These are phyloP conservation scores for Pitta sordida DNA, from an alignment of 2,113 vertebrate species.

Conservation along the genomic window DNA sequence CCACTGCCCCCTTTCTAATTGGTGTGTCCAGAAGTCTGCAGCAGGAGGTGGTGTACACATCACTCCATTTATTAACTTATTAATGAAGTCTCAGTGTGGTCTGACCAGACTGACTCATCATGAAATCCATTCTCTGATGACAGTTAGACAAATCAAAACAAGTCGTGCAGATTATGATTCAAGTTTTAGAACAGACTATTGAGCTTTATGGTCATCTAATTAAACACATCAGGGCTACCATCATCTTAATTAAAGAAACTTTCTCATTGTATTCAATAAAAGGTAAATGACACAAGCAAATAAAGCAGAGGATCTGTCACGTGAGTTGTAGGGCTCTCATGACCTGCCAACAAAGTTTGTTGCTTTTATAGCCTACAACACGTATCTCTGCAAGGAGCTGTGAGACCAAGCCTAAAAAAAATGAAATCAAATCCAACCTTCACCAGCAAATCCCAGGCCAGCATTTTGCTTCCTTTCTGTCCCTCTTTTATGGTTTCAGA, in stretches of 20 bases:
- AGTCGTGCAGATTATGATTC: slow-evolving; percentile 11
- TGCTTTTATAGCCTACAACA: neutral
- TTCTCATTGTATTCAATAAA: neutral
- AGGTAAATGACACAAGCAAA: neutral
- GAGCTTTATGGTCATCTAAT: slow-evolving; percentile 20
- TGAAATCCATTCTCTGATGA: slow-evolving; percentile 12
- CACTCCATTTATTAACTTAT: neutral
- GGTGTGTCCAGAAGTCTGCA: neutral
- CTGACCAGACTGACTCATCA: slow-evolving; percentile 26
- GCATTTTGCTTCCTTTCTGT: neutral
- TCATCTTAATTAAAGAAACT: slow-evolving; percentile 33
- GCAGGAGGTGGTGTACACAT: neutral
- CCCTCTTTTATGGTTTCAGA: neutral
- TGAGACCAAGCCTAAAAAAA: neutral
- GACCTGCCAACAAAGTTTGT: neutral
- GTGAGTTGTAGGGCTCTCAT: neutral
- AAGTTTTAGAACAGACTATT: neutral
- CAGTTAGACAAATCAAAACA: slow-evolving; percentile 43
- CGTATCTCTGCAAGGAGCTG: neutral
- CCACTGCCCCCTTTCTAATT: neutral
- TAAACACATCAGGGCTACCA: slow-evolving; percentile 26
- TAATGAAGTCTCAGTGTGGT: neutral
- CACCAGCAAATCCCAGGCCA: neutral
- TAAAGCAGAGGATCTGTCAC: neutral
- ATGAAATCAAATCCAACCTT: neutral